These are phyloP conservation scores for Coregonus clupeaformis DNA, from an alignment of 2,113 vertebrate species.

Conservation along the genomic window DNA sequence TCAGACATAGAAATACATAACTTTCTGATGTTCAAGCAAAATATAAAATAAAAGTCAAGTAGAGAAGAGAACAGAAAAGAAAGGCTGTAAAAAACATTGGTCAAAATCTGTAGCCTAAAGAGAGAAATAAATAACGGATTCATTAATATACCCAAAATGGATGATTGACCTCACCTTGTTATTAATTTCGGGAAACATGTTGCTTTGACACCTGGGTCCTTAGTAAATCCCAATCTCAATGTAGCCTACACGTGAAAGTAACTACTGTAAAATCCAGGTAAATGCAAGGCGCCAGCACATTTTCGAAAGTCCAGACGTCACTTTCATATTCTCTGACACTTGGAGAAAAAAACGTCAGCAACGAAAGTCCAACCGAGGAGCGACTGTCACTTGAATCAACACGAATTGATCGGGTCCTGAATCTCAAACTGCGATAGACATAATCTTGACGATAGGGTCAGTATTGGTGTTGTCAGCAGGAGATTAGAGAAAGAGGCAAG, in stretches of 20 bases:
- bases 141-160: neutral
- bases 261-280: constrained; percentile 53
- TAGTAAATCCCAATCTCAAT: constrained; percentile 10
- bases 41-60: too few species aligned
- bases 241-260: constrained; percentile 22
- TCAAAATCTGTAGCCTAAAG: neutral
- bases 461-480: constrained; percentile 61
- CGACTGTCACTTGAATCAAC: neutral
- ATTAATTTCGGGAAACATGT: constrained; percentile 79
- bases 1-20: too few species aligned
- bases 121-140: neutral
- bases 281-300: constrained; percentile 16
- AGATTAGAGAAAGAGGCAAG: constrained; percentile 64
- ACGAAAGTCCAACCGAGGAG: neutral
- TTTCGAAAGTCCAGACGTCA: constrained; percentile 42
- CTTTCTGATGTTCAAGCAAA: too few species aligned
- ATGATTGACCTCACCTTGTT: constrained; percentile 69
- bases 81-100: too few species aligned
- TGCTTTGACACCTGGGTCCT: constrained; percentile 2
- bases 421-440: constrained; percentile 24
- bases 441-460: constrained; percentile 45
- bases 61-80: too few species aligned
- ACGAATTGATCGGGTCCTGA: constrained; percentile 8
- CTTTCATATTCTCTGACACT: constrained; percentile 11
- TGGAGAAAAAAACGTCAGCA: neutral